Percentiles rank a stretch among this genome's conserved stretches.
phyloP scores from a whole-genome alignment of 1,140 invertebrate genomes.

The Andricus grossulariae region DNA sequence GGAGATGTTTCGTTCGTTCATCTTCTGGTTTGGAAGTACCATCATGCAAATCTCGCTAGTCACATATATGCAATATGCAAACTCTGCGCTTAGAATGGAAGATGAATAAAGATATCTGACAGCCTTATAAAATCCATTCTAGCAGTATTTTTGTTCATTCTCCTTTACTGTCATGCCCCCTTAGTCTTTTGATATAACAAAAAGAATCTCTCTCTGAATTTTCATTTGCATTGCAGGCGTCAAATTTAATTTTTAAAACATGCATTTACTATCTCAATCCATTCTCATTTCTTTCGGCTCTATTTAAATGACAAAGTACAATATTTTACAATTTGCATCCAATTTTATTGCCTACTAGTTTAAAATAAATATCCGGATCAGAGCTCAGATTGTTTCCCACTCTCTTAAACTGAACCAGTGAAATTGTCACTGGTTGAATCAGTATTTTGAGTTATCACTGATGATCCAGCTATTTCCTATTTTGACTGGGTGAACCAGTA shows the following conservation, averaged over 20 bases:
- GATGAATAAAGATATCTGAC: slow-evolving; percentile 61
- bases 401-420: too few species aligned
- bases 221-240: neutral
- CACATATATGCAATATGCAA: slow-evolving; percentile 37
- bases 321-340: too few species aligned
- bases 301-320: too few species aligned
- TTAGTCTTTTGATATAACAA: neutral
- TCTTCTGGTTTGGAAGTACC: slow-evolving; percentile 34
- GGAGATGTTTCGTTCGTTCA: slow-evolving; percentile 17
- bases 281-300: too few species aligned
- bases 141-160: slow-evolving; percentile 2
- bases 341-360: too few species aligned
- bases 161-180: neutral
- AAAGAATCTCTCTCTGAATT: neutral
- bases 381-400: too few species aligned
- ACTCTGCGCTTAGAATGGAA: slow-evolving; percentile 37
- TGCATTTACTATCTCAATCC: too few species aligned
- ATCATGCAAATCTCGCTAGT: slow-evolving; percentile 48
- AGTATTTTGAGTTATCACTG: too few species aligned
- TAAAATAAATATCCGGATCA: too few species aligned
- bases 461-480: too few species aligned
- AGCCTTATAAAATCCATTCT: neutral
- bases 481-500: too few species aligned
- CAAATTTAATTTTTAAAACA: neutral
- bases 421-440: too few species aligned